Evolutionary conservation across 2,113 vertebrate species (phyloP), one percentile per base, ranked within the genome.

Genomic region (Ammodytes marinus): DNA sequence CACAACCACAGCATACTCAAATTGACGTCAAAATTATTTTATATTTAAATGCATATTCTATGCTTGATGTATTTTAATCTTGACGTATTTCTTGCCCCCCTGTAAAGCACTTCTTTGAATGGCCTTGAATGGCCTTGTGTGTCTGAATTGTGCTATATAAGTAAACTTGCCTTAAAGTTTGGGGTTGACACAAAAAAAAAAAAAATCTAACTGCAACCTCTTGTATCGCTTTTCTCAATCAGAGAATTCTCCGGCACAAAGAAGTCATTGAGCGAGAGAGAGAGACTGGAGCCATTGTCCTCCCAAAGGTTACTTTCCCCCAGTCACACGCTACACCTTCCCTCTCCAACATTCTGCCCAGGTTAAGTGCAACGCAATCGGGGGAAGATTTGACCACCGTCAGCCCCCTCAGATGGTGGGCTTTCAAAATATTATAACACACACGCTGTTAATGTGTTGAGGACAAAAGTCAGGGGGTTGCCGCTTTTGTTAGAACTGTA

Each of bases 261-360:
- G 95, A 77, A 84, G 53, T 91, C 95, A 95, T 96, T 96, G 94
- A 95, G 92, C 79, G n/a, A n/a, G n/a, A 87, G 86, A 15, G 68
- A 95, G 94, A 95, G 95, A 96, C 86, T 95, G 92, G 94, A 63
- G 81, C 85, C 91, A 95, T 96, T 96, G 95, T 96, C 91, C n/a
- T 93, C 90, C 79, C 92, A 95, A 95, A 96, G 95, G 95, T 95
- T 95, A 95, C 87, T 89, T 89, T 91, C 86, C 90, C 90, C 84
- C 90, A 85, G 92, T 88, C 87, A 86, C 86, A 69, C 87, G 85
- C 88, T 86, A 80, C 86, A 88, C 88, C 91, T 92, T 89, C 79
- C 88, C 77, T 86, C 89, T 79, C 85, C 80, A 73, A 64, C 91
- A 94, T 92, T 93, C 94, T 91, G 92, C 82, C n/a, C 17, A 89